A percentile compares a stretch with the other conserved stretches of the same genome.
Conservation (phyloP, 2,888 invertebrate species). For the Meiosimyza decipiens region DNA sequence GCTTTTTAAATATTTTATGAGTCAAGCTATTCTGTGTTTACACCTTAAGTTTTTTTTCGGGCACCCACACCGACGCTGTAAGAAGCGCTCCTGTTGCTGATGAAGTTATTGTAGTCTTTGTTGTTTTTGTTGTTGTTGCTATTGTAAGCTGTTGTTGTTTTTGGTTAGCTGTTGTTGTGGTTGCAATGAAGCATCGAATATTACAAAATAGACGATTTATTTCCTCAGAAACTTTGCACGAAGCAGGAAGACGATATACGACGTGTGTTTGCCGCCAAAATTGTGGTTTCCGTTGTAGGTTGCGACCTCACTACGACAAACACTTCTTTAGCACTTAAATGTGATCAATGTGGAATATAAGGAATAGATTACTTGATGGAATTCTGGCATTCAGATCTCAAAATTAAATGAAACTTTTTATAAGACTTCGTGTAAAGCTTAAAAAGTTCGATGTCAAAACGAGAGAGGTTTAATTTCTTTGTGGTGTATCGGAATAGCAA, state of each 20-base stretch:
- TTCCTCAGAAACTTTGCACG: conserved; percentile 43
- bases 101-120: conserved; percentile 37
- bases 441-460: too few species aligned
- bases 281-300: conserved; percentile 37
- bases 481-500: too few species aligned
- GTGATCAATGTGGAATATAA: too few species aligned
- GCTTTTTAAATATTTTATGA: conserved; percentile 65
- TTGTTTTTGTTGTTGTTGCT: conserved; percentile 40
- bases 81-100: conserved; percentile 42
- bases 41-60: conserved; percentile 52
- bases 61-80: background rate
- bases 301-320: conserved; percentile 9
- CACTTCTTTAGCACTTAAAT: background rate
- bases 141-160: conserved; percentile 41
- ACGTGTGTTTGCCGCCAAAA: conserved; percentile 36
- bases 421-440: too few species aligned
- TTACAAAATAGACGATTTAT: conserved; percentile 49
- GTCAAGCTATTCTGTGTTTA: conserved; percentile 59
- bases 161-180: conserved; percentile 39
- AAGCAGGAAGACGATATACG: background rate
- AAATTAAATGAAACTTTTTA: too few species aligned
- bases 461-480: too few species aligned
- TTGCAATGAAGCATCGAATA: conserved; percentile 44
- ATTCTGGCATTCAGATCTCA: too few species aligned
- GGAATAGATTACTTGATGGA: too few species aligned